Percentiles rank a stretch among this genome's conserved stretches.
Evolutionary conservation across 2,888 invertebrate genomes (phyloP).

Genomic region (Apotomis capreana): DNA sequence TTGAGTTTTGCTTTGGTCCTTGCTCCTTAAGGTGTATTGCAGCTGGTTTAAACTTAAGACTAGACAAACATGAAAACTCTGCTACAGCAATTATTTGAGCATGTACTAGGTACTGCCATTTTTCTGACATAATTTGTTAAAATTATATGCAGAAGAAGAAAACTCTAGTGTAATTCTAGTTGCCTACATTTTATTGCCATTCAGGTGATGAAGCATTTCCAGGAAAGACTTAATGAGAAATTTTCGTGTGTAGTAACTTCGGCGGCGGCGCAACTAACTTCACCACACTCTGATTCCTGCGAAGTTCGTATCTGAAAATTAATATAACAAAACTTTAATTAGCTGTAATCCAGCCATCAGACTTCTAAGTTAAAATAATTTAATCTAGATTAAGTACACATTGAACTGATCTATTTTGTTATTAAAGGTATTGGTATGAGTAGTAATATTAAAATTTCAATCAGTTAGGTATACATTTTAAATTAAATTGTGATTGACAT

Average conservation of each 20-base stretch:
- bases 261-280: constrained; percentile 5
- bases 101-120: too few relatives aligned
- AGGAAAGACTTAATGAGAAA: constrained; percentile 5
- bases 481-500: background rate
- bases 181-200: background rate
- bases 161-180: background rate
- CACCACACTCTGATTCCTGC: background rate
- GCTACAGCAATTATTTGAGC: too few relatives aligned
- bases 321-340: constrained; percentile 16
- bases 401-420: background rate
- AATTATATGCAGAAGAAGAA: too few relatives aligned
- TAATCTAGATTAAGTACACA: background rate
- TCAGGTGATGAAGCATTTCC: background rate
- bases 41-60: too few relatives aligned
- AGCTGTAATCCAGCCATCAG: constrained; percentile 1
- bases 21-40: too few relatives aligned
- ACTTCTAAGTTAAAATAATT: background rate
- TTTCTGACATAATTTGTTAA: too few relatives aligned
- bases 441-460: background rate
- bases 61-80: too few relatives aligned
- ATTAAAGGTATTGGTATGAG: background rate
- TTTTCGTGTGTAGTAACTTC: constrained; percentile 10
- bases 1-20: too few relatives aligned
- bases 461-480: background rate
- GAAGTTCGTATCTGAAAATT: constrained; percentile 27